Base-by-base conservation (phyloP, 2,888 invertebrate genomes). In the Shargacucullia verbasci region DNA sequence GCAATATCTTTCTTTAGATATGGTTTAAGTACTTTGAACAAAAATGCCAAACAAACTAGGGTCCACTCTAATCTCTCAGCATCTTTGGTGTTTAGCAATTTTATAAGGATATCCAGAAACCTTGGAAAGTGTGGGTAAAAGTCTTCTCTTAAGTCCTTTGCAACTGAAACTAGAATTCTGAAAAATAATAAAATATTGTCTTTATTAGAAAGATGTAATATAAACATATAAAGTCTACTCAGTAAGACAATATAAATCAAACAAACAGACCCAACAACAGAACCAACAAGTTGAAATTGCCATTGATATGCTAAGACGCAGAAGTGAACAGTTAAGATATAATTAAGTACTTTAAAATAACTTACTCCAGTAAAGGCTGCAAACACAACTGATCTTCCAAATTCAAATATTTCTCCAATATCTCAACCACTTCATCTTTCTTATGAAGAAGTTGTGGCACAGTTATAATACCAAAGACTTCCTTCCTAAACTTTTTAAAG, bases 21-120 rank as follows among this genome's bases (percentile, higher is more conserved):
- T 13, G 97, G 95, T 95, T 98, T 98, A 11, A 99, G 92, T 45
- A 97, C 96, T 94, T 99, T 99, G 83, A 99, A 98, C 6, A 99
- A 86, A 89, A 98, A 97, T 0, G 99, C 98, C 52, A 99, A 90
- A 74, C 97, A 97, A 5, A 97, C 95, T 56, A 99, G 96, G 0
- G 97, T 95, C 95, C 97, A 97, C 89, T 99, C 99, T 37, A 99
- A 86, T 66, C 97, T 95, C 48, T 99, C 98, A 0, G 97, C 95
- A 87, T 98, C 96, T 87, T 97, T 97, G 0, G 96, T 96, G 66
- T 96, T 95, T 9, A 97, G 91, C 49, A 97, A 92, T 66, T 95
- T 95, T 31, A 98, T 96, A 12, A 99, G 93, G 14, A 96, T 94
- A 58, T 96, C 95, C 11, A 99, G 93, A 78, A 98, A 96, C 33